These are phyloP conservation scores for Macrocentrus cingulum DNA, from an alignment of 1,140 invertebrate species.

Conservation along the genomic window DNA sequence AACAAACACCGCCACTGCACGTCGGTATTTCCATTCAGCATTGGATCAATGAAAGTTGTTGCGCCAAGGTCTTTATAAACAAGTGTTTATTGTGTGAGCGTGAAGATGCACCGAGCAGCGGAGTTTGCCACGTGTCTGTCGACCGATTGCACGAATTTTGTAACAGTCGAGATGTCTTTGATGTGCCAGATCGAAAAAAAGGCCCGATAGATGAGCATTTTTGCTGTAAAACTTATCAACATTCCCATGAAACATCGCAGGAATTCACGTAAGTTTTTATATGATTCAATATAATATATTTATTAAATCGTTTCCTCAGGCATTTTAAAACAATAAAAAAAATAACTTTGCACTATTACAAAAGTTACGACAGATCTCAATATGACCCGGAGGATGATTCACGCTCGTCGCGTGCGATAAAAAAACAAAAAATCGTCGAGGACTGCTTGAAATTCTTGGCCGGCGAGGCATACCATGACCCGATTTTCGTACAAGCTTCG, in stretches of 20 bases:
- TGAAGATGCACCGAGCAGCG: constrained; percentile 12
- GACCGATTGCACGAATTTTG: constrained; percentile 37
- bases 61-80: constrained; percentile 47
- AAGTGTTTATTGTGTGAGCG: constrained; percentile 47
- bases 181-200: constrained; percentile 5
- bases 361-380: too few species aligned
- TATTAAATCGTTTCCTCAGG: too few species aligned
- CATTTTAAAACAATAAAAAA: too few species aligned
- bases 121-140: constrained; percentile 32
- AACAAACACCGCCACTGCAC: constrained; percentile 24
- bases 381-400: constrained; percentile 54
- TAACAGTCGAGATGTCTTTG: constrained; percentile 45
- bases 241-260: background rate
- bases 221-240: constrained; percentile 11
- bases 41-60: constrained; percentile 58
- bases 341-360: too few species aligned
- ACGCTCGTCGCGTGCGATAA: constrained; percentile 52
- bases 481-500: constrained; percentile 42
- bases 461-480: constrained; percentile 48
- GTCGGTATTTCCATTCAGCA: constrained; percentile 40
- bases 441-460: constrained; percentile 46
- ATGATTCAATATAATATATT: too few species aligned
- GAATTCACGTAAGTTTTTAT: constrained; percentile 10
- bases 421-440: constrained; percentile 34
- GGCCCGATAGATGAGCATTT: background rate